Percentiles rank a stretch among this genome's conserved stretches.
Evolutionary conservation across 2,888 invertebrate species (phyloP).

Genomic region (Callosobruchus maculatus): DNA sequence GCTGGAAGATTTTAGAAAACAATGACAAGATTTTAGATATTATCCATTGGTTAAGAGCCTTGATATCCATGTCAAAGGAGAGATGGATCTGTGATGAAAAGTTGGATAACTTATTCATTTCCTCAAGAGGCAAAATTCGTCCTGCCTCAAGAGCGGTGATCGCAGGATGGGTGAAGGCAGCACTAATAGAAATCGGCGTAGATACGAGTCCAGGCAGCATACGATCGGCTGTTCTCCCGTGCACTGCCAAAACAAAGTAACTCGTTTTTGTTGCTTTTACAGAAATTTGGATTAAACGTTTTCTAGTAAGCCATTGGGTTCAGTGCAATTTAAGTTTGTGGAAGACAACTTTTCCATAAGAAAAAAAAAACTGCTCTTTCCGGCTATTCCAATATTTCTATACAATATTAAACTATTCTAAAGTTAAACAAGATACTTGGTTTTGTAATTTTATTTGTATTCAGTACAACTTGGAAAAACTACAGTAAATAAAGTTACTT

Average conservation of each 20-base stretch:
- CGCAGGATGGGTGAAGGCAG: constrained; percentile 7
- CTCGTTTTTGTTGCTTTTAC: no score
- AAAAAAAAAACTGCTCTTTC: no score
- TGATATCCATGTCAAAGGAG: not conserved
- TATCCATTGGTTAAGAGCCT: not conserved
- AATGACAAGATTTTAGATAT: not conserved
- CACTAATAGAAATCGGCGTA: not conserved
- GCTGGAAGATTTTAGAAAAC: constrained; percentile 5
- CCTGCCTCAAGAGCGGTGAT: constrained; percentile 8
- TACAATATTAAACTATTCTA: no score
- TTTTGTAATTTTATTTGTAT: no score
- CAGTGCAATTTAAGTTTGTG: no score
- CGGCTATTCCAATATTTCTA: no score
- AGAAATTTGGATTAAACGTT: no score
- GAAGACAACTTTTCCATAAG: not conserved
- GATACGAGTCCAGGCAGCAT: not conserved
- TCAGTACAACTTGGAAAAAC: no score
- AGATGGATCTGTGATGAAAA: not conserved
- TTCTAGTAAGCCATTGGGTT: no score
- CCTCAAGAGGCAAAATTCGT: constrained; percentile 1
- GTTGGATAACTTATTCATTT: constrained; percentile 3
- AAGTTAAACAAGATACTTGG: no score
- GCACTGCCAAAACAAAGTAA: no score
- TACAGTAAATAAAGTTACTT: no score
- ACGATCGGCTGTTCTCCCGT: constrained; percentile 1